phyloP scores from a whole-genome alignment of 2,113 vertebrate genomes.

The Protobothrops mucrosquamatus region DNA sequence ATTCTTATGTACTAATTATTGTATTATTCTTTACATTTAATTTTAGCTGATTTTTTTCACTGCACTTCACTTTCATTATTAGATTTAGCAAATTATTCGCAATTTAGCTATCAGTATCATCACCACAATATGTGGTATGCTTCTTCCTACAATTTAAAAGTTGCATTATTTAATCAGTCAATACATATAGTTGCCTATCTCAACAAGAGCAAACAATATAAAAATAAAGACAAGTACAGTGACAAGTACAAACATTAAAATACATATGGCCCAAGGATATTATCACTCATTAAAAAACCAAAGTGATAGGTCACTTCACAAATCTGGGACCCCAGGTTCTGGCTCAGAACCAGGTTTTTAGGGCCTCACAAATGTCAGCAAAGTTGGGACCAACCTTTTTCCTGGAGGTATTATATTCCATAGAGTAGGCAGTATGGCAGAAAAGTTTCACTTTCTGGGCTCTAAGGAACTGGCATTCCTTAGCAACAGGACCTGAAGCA shows the following conservation, averaged over 20 bases:
- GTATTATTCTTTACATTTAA: background rate
- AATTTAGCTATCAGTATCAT: background rate
- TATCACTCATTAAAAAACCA: background rate
- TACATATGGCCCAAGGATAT: background rate
- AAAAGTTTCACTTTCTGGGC: background rate
- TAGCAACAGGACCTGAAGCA: background rate
- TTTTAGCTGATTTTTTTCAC: background rate
- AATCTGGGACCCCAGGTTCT: background rate
- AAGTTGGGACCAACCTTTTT: background rate
- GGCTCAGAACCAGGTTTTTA: background rate
- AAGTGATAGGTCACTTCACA: background rate
- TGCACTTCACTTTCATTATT: background rate
- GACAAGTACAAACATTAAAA: background rate
- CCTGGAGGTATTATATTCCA: background rate
- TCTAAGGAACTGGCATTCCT: background rate
- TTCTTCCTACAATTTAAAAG: background rate
- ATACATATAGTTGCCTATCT: background rate
- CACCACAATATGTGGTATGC: background rate
- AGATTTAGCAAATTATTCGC: background rate
- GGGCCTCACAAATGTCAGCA: background rate
- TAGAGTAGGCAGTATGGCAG: background rate
- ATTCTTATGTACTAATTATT: background rate
- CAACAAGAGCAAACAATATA: background rate
- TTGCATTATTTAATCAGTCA: background rate
- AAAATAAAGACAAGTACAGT: background rate